These are phyloP conservation scores for Tinea pellionella DNA, from an alignment of 2,888 invertebrate species.

Conservation along the genomic window DNA sequence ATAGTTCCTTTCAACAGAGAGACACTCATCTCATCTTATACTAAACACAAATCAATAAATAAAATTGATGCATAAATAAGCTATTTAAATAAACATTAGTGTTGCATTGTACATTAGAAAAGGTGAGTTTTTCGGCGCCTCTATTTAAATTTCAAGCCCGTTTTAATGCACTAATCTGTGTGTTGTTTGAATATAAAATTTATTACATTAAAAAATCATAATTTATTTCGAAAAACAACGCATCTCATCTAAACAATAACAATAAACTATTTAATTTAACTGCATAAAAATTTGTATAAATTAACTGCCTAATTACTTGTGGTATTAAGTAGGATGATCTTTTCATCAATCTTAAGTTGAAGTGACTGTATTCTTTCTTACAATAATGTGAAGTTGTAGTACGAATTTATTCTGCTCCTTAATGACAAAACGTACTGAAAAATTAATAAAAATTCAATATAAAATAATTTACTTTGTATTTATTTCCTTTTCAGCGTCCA, in stretches of 20 bases:
- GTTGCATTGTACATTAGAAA: no score
- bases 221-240: not conserved
- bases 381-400: not conserved
- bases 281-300: not conserved
- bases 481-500: no score
- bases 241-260: not conserved
- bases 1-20: no score
- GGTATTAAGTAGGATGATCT: not conserved
- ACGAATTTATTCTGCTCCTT: not conserved
- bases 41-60: no score
- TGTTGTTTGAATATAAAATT: no score
- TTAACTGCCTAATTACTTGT: not conserved
- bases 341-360: not conserved
- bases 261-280: not conserved
- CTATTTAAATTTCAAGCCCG: no score
- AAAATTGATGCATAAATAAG: no score
- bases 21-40: no score
- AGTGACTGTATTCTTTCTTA: constrained; percentile 2
- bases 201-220: no score
- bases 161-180: no score
- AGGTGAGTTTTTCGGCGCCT: no score
- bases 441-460: not conserved
- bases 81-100: no score
- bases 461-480: not conserved
- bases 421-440: not conserved